A percentile compares a stretch with the other conserved stretches of the same genome.
Conservation (phyloP, 2,113 vertebrate species). For the Microcebus tavaratra region DNA sequence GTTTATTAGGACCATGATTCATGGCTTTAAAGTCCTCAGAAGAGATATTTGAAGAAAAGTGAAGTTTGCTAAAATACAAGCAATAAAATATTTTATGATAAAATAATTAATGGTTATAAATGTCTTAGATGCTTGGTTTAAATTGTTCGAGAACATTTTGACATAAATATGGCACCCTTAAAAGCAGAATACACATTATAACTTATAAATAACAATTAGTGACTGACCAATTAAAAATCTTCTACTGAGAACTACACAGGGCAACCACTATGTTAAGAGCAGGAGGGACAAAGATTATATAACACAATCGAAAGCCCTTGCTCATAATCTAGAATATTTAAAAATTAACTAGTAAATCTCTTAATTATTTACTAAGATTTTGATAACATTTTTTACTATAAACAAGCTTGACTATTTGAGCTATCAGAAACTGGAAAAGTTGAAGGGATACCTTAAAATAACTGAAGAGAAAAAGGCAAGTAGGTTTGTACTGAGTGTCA, state of each 20-base stretch:
- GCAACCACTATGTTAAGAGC: not conserved
- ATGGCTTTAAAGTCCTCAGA: not conserved
- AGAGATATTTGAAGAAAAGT: constrained; percentile 12
- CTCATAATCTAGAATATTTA: not conserved
- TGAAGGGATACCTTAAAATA: not conserved
- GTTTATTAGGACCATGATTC: not conserved
- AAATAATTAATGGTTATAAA: constrained; percentile 19
- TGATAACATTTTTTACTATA: constrained; percentile 20
- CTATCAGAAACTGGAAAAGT: not conserved
- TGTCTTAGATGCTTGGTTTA: not conserved
- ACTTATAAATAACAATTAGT: constrained; percentile 30
- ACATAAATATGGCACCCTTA: not conserved
- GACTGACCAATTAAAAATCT: constrained; percentile 10
- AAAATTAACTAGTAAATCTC: constrained; percentile 23
- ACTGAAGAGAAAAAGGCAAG: not conserved
- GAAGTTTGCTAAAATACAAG: constrained; percentile 20
- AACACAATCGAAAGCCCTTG: not conserved
- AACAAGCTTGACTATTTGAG: not conserved
- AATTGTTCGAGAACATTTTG: constrained; percentile 46
- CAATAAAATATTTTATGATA: constrained; percentile 29
- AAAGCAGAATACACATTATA: constrained; percentile 7
- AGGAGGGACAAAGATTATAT: not conserved
- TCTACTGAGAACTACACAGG: not conserved
- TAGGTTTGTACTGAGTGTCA: not conserved
- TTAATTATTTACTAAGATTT: constrained; percentile 42